Percentiles rank a stretch among this genome's conserved stretches.
phyloP scores from a whole-genome alignment of 2,113 vertebrate species.

The Sorex fumeus region DNA sequence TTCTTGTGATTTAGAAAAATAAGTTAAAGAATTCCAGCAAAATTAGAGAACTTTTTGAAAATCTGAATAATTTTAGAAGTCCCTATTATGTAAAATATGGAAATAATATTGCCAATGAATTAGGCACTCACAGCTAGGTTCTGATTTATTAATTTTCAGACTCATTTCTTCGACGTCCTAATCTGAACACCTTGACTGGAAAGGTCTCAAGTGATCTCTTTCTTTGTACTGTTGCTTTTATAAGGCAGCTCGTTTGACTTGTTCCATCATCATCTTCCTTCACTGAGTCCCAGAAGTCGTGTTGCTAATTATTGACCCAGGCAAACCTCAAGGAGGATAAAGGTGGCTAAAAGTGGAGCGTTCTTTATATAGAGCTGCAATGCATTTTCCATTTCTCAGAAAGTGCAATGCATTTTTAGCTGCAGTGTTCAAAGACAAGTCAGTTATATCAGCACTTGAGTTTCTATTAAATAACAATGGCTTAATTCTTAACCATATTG shows the following conservation, averaged over 20 bases:
- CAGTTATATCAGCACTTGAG: background rate
- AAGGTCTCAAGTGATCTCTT: background rate
- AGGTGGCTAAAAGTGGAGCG: slow-evolving; percentile 40
- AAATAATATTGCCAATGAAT: background rate
- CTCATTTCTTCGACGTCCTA: background rate
- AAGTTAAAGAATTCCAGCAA: slow-evolving; percentile 36
- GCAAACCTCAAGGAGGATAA: slow-evolving; percentile 42
- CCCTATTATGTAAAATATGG: background rate
- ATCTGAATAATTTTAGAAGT: slow-evolving; percentile 52
- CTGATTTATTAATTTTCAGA: background rate
- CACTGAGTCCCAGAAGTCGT: background rate
- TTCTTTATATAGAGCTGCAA: background rate
- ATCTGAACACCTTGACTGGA: background rate
- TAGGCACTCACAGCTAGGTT: background rate
- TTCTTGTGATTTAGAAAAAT: background rate
- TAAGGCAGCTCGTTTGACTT: background rate
- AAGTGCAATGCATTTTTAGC: slow-evolving; percentile 49
- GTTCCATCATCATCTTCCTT: background rate
- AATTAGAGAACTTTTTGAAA: background rate
- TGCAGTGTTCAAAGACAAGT: background rate
- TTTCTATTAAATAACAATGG: slow-evolving; percentile 44
- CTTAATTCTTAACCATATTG: background rate
- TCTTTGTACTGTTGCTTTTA: background rate
- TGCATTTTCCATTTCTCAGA: slow-evolving; percentile 45
- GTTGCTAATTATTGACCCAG: slow-evolving; percentile 54